These are phyloP conservation scores for Bursaphelenchus mucronatus DNA, from an alignment of 1,140 invertebrate genomes.

Conservation along the genomic window DNA sequence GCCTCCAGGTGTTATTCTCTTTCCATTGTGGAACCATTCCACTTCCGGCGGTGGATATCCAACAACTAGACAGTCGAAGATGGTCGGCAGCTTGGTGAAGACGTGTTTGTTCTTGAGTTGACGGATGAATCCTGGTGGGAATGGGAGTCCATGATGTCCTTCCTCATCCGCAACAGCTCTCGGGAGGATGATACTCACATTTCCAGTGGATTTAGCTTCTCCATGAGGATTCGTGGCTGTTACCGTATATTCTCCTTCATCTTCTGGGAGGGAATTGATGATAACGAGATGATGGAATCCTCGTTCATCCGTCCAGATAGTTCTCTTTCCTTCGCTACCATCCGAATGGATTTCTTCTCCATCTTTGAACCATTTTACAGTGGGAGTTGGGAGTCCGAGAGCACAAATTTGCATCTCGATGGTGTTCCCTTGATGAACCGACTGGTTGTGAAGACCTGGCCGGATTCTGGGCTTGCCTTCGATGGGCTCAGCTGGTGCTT, in stretches of 20 bases:
- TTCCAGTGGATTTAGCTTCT: slow-evolving; percentile 51
- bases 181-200: slow-evolving; percentile 53
- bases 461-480: slow-evolving; percentile 58
- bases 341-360: slow-evolving; percentile 51
- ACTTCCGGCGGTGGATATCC: slow-evolving; percentile 58
- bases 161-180: slow-evolving; percentile 37
- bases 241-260: slow-evolving; percentile 58
- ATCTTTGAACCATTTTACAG: slow-evolving; percentile 60
- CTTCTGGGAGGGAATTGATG: slow-evolving; percentile 45
- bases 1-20: slow-evolving; percentile 50
- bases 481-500: slow-evolving; percentile 40
- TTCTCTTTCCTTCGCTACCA: slow-evolving; percentile 51
- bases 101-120: slow-evolving; percentile 61
- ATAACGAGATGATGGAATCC: slow-evolving; percentile 58
- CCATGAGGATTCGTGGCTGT: slow-evolving; percentile 55
- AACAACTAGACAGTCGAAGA: slow-evolving; percentile 60
- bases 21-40: slow-evolving; percentile 59
- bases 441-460: slow-evolving; percentile 59
- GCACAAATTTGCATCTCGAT: slow-evolving; percentile 41
- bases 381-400: slow-evolving; percentile 24
- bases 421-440: slow-evolving; percentile 48
- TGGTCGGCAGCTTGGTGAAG: slow-evolving; percentile 59
- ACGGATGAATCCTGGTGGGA: slow-evolving; percentile 60
- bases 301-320: slow-evolving; percentile 58
- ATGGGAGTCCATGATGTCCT: slow-evolving; percentile 50